A percentile compares a stretch with the other conserved stretches of the same genome.
Evolutionary conservation across 2,888 invertebrate species (phyloP).

Genomic region (Sinopyrophorus schimmeli): DNA sequence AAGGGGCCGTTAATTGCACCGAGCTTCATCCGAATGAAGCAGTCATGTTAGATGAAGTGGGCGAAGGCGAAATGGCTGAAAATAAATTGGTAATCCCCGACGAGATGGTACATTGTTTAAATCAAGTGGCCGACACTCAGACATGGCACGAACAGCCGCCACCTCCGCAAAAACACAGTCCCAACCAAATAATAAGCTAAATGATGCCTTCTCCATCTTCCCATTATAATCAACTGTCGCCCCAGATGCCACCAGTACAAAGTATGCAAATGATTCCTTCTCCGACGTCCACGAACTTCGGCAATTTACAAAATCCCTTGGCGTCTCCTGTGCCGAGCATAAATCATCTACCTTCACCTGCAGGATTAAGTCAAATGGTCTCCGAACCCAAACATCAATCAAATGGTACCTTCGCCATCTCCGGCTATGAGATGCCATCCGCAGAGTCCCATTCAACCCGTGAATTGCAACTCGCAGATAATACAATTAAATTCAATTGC

Average conservation of each 20-base stretch:
- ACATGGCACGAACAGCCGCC: constrained; percentile 54
- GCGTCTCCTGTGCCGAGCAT: too few species aligned
- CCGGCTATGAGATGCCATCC: too few species aligned
- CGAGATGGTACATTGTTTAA: constrained; percentile 94
- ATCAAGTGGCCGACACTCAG: constrained; percentile 66
- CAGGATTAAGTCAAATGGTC: too few species aligned
- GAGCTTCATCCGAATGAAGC: constrained; percentile 88
- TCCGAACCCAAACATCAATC: too few species aligned
- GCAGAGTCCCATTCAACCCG: too few species aligned
- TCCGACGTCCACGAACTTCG: too few species aligned
- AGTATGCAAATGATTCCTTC: constrained; percentile 39
- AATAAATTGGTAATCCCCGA: constrained; percentile 93
- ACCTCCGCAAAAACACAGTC: constrained; percentile 43
- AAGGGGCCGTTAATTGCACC: constrained; percentile 47
- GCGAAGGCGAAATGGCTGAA: constrained; percentile 90
- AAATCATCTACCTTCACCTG: too few species aligned
- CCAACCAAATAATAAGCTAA: constrained; percentile 34
- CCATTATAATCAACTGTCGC: not conserved
- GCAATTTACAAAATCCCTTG: too few species aligned
- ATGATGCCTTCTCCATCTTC: constrained; percentile 31
- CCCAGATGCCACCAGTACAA: too few species aligned
- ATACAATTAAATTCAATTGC: too few species aligned
- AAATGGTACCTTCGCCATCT: too few species aligned
- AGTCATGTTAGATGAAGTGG: constrained; percentile 84
- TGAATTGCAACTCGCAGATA: constrained; percentile 46